A percentile compares a stretch with the other conserved stretches of the same genome.
phyloP scores from a whole-genome alignment of 1,140 invertebrate genomes.

The Drosophila quadrilineata region DNA sequence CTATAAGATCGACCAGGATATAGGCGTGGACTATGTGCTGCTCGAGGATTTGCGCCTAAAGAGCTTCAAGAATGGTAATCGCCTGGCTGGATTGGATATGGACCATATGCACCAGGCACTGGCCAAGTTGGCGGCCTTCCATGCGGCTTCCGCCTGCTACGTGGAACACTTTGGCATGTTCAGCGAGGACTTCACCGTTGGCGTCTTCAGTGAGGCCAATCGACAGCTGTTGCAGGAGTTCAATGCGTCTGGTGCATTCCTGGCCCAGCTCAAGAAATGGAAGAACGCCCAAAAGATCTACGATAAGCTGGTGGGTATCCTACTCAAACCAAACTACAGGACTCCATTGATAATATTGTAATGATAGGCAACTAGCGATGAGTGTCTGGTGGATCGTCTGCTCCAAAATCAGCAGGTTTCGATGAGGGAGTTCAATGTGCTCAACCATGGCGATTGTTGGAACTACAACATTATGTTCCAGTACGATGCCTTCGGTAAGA shows the following conservation, averaged over 20 bases:
- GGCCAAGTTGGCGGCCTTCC: conserved; percentile 83
- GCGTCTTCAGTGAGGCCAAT: conserved; percentile 61
- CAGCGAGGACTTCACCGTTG: conserved; percentile 62
- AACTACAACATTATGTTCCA: conserved; percentile 86
- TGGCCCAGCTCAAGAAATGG: conserved; percentile 73
- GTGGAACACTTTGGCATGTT: conserved; percentile 70
- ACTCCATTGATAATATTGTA: conserved; percentile 13
- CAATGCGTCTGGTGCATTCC: conserved; percentile 60
- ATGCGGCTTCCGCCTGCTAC: conserved; percentile 82
- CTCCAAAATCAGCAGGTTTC: conserved; percentile 55
- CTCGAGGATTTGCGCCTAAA: conserved; percentile 82
- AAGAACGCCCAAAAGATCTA: conserved; percentile 65
- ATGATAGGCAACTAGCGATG: conserved; percentile 66
- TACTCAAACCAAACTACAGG: too few relatives aligned
- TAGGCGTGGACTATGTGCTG: conserved; percentile 76
- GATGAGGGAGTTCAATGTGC: conserved; percentile 83
- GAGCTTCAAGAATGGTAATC: conserved; percentile 83
- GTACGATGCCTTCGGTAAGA: conserved; percentile 80
- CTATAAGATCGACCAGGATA: conserved; percentile 64
- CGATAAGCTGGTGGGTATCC: conserved; percentile 60
- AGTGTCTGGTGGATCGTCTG: conserved; percentile 68
- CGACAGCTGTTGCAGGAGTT: conserved; percentile 68
- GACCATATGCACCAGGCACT: conserved; percentile 82
- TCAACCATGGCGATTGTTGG: conserved; percentile 87
- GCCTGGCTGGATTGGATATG: conserved; percentile 82